These are phyloP conservation scores for Anhinga rufa DNA, from an alignment of 2,113 vertebrate genomes.

Conservation along the genomic window DNA sequence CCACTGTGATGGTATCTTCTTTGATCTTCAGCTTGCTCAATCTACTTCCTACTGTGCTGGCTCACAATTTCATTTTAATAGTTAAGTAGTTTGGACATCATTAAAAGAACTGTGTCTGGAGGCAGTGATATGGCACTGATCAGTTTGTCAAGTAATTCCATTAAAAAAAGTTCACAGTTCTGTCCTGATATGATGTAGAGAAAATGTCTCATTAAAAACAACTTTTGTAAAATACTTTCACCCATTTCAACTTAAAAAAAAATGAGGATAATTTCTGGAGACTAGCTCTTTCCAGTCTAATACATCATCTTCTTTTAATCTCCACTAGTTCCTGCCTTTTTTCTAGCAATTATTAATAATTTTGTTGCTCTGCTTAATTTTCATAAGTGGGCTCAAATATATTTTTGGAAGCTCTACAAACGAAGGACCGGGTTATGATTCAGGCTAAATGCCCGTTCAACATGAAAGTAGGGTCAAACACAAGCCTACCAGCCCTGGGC, in stretches of 20 bases:
- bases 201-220: constrained; percentile 67
- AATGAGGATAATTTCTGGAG: constrained; percentile 63
- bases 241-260: constrained; percentile 60
- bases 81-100: constrained; percentile 69
- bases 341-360: constrained; percentile 56
- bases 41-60: constrained; percentile 56
- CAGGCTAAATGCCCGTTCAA: background rate
- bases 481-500: background rate
- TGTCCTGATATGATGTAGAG: constrained; percentile 54
- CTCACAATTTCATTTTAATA: constrained; percentile 68
- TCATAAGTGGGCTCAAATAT: constrained; percentile 26
- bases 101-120: constrained; percentile 66
- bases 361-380: constrained; percentile 47
- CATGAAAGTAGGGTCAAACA: background rate
- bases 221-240: constrained; percentile 65
- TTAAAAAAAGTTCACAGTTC: constrained; percentile 66
- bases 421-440: background rate
- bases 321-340: constrained; percentile 4
- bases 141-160: constrained; percentile 58
- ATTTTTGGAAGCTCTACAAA: constrained; percentile 25
- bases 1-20: constrained; percentile 56
- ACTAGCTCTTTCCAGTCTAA: constrained; percentile 54
- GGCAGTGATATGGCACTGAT: constrained; percentile 64
- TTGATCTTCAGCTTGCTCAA: constrained; percentile 55
- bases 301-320: constrained; percentile 63